phyloP scores from a whole-genome alignment of 2,797 vertebrate genomes.

The Anas capensis region DNA sequence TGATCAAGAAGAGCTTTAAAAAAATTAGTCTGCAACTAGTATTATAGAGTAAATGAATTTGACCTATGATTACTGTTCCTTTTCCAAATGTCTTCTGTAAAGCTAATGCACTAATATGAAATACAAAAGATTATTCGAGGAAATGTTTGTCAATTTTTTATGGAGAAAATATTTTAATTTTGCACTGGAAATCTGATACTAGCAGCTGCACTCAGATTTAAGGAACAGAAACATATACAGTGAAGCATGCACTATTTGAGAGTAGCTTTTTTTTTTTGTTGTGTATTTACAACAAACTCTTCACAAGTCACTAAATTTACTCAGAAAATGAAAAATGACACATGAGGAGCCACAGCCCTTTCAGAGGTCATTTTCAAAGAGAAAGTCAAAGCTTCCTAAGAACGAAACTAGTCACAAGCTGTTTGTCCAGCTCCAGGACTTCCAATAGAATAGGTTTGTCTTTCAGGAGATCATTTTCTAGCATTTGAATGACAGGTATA shows the following conservation, averaged over 20 bases:
- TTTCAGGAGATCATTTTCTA: not conserved
- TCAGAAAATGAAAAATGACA: not conserved
- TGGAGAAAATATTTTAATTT: not conserved
- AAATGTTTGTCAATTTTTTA: not conserved
- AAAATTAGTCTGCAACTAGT: not conserved
- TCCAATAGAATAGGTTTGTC: not conserved
- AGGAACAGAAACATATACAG: not conserved
- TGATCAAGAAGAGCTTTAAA: not conserved
- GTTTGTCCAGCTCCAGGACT: not conserved
- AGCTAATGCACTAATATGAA: not conserved
- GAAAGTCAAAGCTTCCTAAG: not conserved
- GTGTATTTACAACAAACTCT: not conserved
- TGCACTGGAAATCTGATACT: not conserved
- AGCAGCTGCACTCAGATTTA: not conserved
- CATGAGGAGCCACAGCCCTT: not conserved
- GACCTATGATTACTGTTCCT: not conserved
- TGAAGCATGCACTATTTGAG: not conserved
- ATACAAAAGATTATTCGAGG: not conserved
- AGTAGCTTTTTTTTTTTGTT: not conserved
- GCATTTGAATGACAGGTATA: not conserved
- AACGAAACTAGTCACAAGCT: not conserved
- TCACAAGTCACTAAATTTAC: not conserved
- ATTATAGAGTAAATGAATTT: not conserved
- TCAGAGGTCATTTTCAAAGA: not conserved
- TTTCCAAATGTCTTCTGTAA: not conserved